Evolutionary conservation across 2,797 vertebrate species (phyloP), one percentile per base, ranked within the genome.

Genomic region (Nyctalus aviator): DNA sequence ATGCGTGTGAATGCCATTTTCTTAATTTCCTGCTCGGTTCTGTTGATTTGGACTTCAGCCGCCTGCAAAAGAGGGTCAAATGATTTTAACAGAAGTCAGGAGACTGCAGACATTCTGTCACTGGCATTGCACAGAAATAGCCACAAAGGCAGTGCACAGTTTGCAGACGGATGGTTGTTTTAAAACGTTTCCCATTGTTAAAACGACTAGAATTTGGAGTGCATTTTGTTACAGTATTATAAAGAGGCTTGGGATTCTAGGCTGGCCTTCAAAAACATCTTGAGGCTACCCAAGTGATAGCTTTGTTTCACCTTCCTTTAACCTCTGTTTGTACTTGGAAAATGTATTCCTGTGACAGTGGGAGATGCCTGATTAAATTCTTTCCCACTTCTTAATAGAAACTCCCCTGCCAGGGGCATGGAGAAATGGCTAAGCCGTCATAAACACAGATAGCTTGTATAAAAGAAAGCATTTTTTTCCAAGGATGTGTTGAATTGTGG

Each of bases 141-240:
- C 27, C 27, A 21, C 68, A 68, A n/a, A 46, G 12, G 37, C 32
- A 50, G 25, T 13, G 41, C 15, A 11, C 20, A 64, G 13, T 71
- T 77, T 82, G 23, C n/a, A 79, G 59, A 12, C 37, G 2, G 59
- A 12, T n/a, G 2, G 50, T 10, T 72, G 48, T 76, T 50, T 50
- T 64, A 21, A 44, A 82, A 55, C 69, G 4, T 71, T 93, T 81
- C 68, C 68, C 30, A 35, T 72, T 87, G 57, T 75, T 96, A 75
- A 81, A 23, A 71, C 57, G 57, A 90, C n/a, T 68, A 44, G 72
- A 76, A 59, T 85, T 85, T 87, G 37, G 48, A 86, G 32, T 66
- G 8, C 35, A 44, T 93, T 88, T 87, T 66, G 25, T 82, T 48
- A 18, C 1, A 37, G 23, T 55, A 32, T 78, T 81, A 44, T 75